Evolutionary conservation across 2,113 vertebrate genomes (phyloP).

Genomic region (Ia io): DNA sequence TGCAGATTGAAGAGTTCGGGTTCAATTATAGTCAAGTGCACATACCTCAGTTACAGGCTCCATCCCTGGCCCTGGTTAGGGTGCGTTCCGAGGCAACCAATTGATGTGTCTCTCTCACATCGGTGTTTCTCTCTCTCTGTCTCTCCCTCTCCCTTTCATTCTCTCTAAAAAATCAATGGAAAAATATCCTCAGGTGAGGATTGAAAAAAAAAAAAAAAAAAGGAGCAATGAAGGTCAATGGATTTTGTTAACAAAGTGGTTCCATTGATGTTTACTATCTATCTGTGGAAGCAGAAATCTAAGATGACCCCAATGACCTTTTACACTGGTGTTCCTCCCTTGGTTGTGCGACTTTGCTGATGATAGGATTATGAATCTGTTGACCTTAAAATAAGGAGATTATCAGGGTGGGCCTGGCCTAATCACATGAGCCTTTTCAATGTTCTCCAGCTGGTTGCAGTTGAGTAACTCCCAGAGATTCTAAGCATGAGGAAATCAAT

Average conservation of each 20-base stretch:
- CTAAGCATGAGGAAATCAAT: background rate
- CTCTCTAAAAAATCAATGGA: too few relatives aligned
- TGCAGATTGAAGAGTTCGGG: too few relatives aligned
- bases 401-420: background rate
- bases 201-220: background rate
- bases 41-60: too few relatives aligned
- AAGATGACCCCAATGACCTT: background rate
- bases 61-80: too few relatives aligned
- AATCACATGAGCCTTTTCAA: background rate
- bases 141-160: too few relatives aligned
- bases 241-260: background rate
- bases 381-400: background rate
- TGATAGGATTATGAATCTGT: background rate
- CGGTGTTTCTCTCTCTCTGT: too few relatives aligned
- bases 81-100: too few relatives aligned
- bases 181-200: too few relatives aligned
- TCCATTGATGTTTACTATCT: background rate
- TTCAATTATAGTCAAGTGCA: too few relatives aligned
- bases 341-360: background rate
- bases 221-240: background rate
- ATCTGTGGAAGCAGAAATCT: background rate
- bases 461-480: background rate
- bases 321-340: background rate
- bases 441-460: background rate
- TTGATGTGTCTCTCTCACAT: too few relatives aligned